These are phyloP conservation scores for Campodea augens DNA, from an alignment of 1,140 invertebrate species.

Conservation along the genomic window DNA sequence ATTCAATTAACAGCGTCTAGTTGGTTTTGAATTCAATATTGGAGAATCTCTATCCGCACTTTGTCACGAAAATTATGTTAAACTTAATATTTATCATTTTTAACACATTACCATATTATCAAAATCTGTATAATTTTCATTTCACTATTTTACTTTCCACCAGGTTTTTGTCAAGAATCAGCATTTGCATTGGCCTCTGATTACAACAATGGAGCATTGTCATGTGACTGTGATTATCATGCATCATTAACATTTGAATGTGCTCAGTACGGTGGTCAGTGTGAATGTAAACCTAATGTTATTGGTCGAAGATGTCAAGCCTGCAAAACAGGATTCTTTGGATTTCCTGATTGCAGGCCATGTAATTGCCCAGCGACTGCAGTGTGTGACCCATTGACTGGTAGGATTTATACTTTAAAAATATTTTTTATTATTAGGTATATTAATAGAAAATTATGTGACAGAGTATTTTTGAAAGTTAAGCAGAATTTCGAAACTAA, in stretches of 20 bases:
- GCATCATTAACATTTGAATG: constrained; percentile 79
- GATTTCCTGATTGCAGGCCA: constrained; percentile 81
- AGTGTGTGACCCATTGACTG: constrained; percentile 51
- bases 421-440: no score
- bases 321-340: constrained; percentile 81
- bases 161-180: constrained; percentile 69
- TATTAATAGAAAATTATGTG: no score
- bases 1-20: no score
- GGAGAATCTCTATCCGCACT: no score
- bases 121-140: no score
- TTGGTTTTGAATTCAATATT: no score
- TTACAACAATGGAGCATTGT: constrained; percentile 79
- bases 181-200: constrained; percentile 86
- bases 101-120: no score
- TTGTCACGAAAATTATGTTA: no score
- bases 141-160: constrained; percentile 9
- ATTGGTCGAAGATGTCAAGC: constrained; percentile 79
- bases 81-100: no score
- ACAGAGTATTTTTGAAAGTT: no score
- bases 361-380: constrained; percentile 70
- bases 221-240: constrained; percentile 73
- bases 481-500: no score
- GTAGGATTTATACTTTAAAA: no score
- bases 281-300: constrained; percentile 77
- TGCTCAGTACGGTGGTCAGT: constrained; percentile 86